Conservation (phyloP, 1,140 invertebrate genomes). For the Mamestra configurata region DNA sequence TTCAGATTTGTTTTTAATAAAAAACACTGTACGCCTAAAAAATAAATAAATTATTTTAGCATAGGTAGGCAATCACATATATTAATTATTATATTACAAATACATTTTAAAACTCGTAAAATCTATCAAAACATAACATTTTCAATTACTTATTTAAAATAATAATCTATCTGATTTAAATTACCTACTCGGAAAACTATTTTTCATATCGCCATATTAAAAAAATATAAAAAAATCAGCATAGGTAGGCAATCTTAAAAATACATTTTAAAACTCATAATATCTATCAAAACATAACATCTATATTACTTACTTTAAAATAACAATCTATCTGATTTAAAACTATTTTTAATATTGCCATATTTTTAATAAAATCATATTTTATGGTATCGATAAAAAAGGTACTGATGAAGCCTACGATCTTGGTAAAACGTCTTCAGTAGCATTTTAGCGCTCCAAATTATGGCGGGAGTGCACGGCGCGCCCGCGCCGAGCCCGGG, state of each 20-base stretch:
- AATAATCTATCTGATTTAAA: neutral
- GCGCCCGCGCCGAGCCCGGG: conserved; percentile 70
- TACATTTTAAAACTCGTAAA: no score
- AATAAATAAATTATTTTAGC: neutral
- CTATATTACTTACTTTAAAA: neutral
- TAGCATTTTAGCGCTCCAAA: conserved; percentile 75
- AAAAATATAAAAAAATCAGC: neutral
- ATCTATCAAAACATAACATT: neutral
- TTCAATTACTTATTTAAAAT: neutral
- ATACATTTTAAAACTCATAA: no score
- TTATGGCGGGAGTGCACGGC: conserved; percentile 68
- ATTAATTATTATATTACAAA: no score
- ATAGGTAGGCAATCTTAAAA: neutral
- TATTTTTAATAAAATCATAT: neutral
- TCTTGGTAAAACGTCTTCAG: conserved; percentile 51
- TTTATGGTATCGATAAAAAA: neutral
- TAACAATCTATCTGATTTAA: neutral
- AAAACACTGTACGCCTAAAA: no score
- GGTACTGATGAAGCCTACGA: conserved; percentile 22
- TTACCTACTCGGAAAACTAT: neutral
- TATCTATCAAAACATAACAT: neutral
- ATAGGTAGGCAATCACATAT: neutral
- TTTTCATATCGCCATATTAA: neutral
- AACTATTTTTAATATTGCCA: neutral
- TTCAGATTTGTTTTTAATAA: no score